Evolutionary conservation across 2,113 vertebrate species (phyloP).

Genomic region (Cochlearius cochlearius): DNA sequence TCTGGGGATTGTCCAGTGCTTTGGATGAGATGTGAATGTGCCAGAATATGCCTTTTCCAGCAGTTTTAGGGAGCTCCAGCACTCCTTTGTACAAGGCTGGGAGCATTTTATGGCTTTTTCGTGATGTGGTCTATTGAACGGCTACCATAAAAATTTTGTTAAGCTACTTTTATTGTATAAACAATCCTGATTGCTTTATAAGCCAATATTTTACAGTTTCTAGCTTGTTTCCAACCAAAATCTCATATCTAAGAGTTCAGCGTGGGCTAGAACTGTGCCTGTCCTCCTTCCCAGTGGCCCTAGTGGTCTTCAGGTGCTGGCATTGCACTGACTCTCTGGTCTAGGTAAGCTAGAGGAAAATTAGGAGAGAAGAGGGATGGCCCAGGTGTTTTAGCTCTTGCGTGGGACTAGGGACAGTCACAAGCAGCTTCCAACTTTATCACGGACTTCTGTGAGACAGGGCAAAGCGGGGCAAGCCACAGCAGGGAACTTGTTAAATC

Average conservation of each 20-base stretch:
- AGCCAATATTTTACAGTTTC: background rate
- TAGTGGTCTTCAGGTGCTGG: background rate
- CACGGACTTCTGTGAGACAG: background rate
- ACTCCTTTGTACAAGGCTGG: background rate
- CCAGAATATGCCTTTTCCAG: background rate
- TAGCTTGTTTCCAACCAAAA: background rate
- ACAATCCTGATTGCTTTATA: background rate
- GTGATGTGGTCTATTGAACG: background rate
- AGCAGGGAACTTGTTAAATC: background rate
- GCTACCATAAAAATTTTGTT: background rate
- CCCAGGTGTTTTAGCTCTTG: background rate
- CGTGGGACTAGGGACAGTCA: background rate
- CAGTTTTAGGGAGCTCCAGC: background rate
- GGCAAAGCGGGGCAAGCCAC: background rate
- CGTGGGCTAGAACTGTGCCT: background rate
- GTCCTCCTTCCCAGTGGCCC: background rate
- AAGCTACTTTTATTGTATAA: background rate
- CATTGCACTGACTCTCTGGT: background rate
- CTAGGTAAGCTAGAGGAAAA: background rate
- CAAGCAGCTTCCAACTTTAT: background rate
- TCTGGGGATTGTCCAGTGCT: background rate
- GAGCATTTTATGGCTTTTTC: background rate
- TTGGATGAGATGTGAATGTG: background rate
- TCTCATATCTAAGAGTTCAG: background rate
- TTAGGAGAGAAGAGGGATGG: background rate